Evolutionary conservation across 2,888 invertebrate genomes (phyloP), one percentile per base, ranked within the genome.

Genomic region (Idaea biselata): DNA sequence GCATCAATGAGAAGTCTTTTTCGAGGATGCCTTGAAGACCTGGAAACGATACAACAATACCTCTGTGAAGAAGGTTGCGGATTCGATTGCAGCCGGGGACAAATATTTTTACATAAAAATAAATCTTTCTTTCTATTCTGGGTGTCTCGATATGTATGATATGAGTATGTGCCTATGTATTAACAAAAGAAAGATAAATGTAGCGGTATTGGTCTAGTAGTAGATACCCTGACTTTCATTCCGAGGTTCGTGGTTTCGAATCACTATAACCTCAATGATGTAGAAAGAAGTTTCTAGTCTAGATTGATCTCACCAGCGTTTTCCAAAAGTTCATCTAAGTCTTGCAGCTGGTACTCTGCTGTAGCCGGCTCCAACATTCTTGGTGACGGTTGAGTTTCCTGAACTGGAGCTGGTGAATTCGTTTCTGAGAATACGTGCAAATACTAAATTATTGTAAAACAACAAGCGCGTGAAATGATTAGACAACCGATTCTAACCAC

Each of bases 1-100:
- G 86, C 84, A 93, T 93, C 5, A 86, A 70, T 0, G 93, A 85
- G 60, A 93, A 93, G 62, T 93, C 89, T 66, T 90, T 91, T 63
- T 91, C 86, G 18, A 93, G 67, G 33, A 93, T 87, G 0, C 88
- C 88, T 68, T 86, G 79, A 3, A 93, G 80, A 57, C 89, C 93
- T 93, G 73, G 1, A 64, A 44, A 44, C 11, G 3, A 14, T 11
- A 44, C 44, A 44, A 11, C 44, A 44, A 14, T 14, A 11, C 6
- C 0, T 8, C 3, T 14, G 2, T 33, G 33, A n/a, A n/a, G n/a
- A n/a, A n/a, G n/a, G n/a, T n/a, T n/a, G n/a, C n/a, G n/a, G n/a
- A n/a, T n/a, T n/a, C n/a, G n/a, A n/a, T n/a, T n/a, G n/a, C n/a
- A n/a, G n/a, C n/a, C n/a, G n/a, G n/a, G n/a, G n/a, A n/a, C n/a